These are phyloP conservation scores for Plebejus argus DNA, from an alignment of 2,888 invertebrate species.

Conservation along the genomic window DNA sequence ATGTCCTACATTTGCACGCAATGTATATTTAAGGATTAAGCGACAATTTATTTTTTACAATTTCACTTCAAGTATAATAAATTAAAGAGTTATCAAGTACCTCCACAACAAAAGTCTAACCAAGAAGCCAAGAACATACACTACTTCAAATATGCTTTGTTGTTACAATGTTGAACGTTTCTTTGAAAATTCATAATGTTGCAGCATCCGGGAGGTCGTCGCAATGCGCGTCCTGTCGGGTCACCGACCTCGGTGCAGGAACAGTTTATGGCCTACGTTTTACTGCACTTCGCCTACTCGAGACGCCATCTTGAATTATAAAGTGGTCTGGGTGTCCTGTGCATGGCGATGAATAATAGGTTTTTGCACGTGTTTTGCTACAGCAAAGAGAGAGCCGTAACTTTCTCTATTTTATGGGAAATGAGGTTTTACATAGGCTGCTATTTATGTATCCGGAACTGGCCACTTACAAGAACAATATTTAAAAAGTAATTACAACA, in stretches of 20 bases:
- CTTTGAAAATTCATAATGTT: constrained; percentile 31
- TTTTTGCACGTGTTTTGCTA: background rate
- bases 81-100: background rate
- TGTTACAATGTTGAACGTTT: constrained; percentile 25
- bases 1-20: too few species aligned
- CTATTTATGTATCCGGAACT: too few species aligned
- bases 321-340: constrained; percentile 16
- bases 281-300: constrained; percentile 10
- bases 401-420: too few species aligned
- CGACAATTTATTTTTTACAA: too few species aligned
- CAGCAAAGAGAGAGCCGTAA: background rate
- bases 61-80: background rate
- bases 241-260: constrained; percentile 55
- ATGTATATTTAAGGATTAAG: too few species aligned
- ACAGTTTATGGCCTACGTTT: constrained; percentile 20
- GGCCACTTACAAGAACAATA: too few species aligned
- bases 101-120: background rate
- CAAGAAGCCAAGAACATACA: background rate
- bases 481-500: too few species aligned
- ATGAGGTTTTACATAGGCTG: too few species aligned
- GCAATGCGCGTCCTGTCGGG: constrained; percentile 65
- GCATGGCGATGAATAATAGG: background rate
- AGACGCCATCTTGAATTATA: constrained; percentile 19
- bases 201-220: constrained; percentile 62
- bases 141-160: constrained; percentile 5